A percentile compares a stretch with the other conserved stretches of the same genome.
Conservation (phyloP, 2,113 vertebrate species). For the Vidua chalybeata region DNA sequence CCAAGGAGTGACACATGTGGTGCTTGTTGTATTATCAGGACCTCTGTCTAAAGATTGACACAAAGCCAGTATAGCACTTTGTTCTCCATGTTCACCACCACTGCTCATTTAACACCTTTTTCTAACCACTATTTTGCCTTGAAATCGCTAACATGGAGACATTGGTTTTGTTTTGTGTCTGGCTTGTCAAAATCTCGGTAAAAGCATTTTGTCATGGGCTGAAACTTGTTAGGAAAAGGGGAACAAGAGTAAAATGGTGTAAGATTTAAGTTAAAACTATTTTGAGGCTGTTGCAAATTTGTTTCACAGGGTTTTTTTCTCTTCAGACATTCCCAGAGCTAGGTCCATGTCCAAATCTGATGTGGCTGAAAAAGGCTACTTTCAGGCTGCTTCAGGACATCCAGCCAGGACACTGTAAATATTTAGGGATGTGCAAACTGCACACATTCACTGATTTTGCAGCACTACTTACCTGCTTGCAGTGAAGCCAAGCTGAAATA, state of each 20-base stretch:
- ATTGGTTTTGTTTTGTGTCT: neutral
- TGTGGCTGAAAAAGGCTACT: neutral
- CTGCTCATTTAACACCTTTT: neutral
- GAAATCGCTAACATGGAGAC: neutral
- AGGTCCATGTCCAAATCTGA: neutral
- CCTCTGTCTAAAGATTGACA: neutral
- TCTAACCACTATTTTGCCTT: neutral
- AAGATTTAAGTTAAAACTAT: neutral
- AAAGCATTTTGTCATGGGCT: neutral
- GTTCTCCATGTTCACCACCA: neutral
- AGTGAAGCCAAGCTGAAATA: neutral
- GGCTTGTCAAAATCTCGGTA: neutral
- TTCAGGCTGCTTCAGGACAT: neutral
- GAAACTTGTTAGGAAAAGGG: neutral
- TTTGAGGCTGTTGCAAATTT: neutral
- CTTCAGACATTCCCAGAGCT: neutral
- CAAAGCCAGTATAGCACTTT: neutral
- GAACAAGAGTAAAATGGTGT: neutral
- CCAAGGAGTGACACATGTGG: neutral
- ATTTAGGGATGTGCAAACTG: neutral
- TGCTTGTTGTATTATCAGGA: neutral
- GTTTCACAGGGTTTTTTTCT: neutral
- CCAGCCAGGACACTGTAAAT: neutral
- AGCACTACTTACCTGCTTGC: neutral
- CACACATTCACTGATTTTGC: neutral